Base-by-base conservation (phyloP, 2,797 vertebrate species). In the Corythornis leucogaster region DNA sequence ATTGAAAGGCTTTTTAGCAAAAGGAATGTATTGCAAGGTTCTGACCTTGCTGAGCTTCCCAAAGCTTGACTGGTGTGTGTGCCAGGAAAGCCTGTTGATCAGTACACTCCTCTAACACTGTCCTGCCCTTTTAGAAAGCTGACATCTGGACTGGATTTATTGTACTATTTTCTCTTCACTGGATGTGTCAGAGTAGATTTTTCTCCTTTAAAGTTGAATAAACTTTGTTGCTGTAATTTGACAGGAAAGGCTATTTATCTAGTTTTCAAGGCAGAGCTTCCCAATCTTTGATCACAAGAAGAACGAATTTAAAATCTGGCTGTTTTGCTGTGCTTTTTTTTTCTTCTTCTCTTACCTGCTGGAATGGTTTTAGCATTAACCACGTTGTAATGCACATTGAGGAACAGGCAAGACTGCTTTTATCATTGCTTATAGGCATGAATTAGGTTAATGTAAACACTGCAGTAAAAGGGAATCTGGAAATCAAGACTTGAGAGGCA, bases 391-490 rank as follows among this genome's bases (percentile, higher is more conserved):
- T 85, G 22, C 26, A 20, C 48, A n/a, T 62, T 53, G 22, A 77
- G 61, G 85, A 87, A 85, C 79, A 87, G 86, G 63, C 76, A 86
- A 77, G 48, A 63, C 76, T 85, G 69, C 93, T 87, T 86, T 84
- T 59, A 18, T 79, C 90, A 54, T 55, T 93, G 89, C 70, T 82
- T 59, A 12, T 26, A 69, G 59, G 46, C 5, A 48, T 73, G 63
- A 90, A 35, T 90, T 88, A 69, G 81, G 78, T 30, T 80, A 77
- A 85, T 89, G 6, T 35, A 35, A 92, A 63, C 67, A 57, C 38
- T 59, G 28, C 53, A 70, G 57, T 31, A 15, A 61, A 85, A 62
- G 61, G 64, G 80, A 86, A 76, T 53, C 50, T 54, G 68, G 90
- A 90, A 93, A 76, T 74, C 68, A 70, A 85, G 81, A 57, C 30